Base-by-base conservation (phyloP, 2,888 invertebrate species). In the Dicranocentrus wangi region DNA sequence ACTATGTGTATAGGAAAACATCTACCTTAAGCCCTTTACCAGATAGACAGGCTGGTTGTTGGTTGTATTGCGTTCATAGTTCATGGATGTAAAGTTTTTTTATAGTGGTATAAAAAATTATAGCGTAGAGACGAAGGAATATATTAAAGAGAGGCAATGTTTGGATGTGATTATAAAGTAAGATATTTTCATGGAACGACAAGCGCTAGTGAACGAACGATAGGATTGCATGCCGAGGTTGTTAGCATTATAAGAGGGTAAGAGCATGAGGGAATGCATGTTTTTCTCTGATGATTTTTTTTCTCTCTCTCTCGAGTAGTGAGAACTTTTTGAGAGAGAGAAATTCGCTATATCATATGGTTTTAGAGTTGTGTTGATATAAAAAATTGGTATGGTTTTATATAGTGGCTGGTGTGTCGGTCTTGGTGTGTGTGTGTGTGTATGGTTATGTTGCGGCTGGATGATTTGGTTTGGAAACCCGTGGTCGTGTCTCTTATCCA, bases 171-270 rank as follows among this genome's bases (percentile, higher is more conserved):
- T 73, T 80, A 80, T 53, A 72, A 43, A 43, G n/a, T n/a, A n/a
- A 51, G 71, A 27, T 65, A 47, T 28, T 65, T 73, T 73, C 63
- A 73, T 73, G 73, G 63, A 73, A 43, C 23, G 21, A 55, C 8
- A 5, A 55, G 17, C n/a, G 73, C 25, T 73, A 73, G 73, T 68
- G 80, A 80, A 73, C 73, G 73, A 80, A 80, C 80, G 80, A 80
- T 72, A 72, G 80, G 72, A 73, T 80, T 80, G 80, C 80, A 80
- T 80, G 80, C 65, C 51, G 80, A 80, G 80, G 80, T 80, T 80
- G 80, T 80, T 80, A 80, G 80, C 80, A 42, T 80, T 80, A 68
- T 72, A 72, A 80, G 80, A 73, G 80, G 73, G 61, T 73, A 32
- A 68, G 63, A 63, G 72, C 28, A 55, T 27, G 60, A 51, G 68